phyloP scores from a whole-genome alignment of 2,113 vertebrate species.

The Nyctibius bracteatus region DNA sequence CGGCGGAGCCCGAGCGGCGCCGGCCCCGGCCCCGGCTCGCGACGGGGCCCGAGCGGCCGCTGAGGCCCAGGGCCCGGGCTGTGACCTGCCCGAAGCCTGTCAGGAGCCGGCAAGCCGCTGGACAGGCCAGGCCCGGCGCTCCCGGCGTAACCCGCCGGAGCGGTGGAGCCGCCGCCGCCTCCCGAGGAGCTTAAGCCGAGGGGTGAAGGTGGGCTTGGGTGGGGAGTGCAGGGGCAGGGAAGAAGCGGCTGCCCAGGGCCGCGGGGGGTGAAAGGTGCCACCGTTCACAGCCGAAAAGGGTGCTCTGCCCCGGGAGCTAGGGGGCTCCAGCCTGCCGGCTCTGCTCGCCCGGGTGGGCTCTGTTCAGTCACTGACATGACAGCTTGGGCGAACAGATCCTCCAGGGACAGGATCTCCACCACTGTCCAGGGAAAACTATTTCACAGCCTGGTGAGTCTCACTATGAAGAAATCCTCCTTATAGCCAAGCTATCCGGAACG shows the following conservation, averaged over 20 bases:
- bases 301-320: background rate
- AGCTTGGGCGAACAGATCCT: too few species aligned
- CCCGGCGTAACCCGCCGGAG: background rate
- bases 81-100: background rate
- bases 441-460: background rate
- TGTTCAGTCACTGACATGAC: background rate
- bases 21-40: too few species aligned
- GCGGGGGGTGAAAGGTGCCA: background rate
- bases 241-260: background rate
- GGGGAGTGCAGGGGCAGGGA: background rate
- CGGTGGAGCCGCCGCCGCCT: background rate
- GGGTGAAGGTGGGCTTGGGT: background rate
- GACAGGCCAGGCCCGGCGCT: background rate
- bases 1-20: background rate
- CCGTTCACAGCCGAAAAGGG: background rate
- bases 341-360: background rate
- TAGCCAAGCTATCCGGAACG: background rate
- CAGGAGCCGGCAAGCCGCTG: background rate
- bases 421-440: background rate
- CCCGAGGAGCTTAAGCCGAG: background rate
- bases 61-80: background rate
- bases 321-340: background rate
- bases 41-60: too few species aligned
- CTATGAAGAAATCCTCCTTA: background rate
- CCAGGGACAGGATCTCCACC: background rate